Conservation (phyloP, 2,797 vertebrate genomes). For the Pteropus rufus region DNA sequence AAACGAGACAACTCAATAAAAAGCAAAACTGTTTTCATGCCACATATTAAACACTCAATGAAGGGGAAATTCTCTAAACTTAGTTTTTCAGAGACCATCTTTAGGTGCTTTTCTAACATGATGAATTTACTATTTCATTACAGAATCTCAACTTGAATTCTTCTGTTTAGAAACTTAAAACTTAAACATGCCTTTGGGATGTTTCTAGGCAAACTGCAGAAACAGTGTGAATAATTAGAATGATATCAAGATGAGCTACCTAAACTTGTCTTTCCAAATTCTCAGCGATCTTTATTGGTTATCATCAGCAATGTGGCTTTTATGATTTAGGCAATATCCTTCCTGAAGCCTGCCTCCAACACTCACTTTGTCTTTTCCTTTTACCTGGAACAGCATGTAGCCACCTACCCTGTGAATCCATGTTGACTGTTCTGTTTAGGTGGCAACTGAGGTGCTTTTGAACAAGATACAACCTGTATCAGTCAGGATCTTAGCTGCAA, state of each 20-base stretch:
- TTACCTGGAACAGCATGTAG: background rate
- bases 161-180: background rate
- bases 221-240: background rate
- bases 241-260: background rate
- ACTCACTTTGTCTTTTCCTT: background rate
- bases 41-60: background rate
- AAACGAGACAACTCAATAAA: background rate
- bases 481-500: background rate
- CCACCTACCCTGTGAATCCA: background rate
- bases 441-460: background rate
- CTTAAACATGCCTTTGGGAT: background rate
- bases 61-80: background rate
- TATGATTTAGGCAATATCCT: background rate
- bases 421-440: background rate
- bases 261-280: background rate
- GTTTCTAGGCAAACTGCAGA: background rate
- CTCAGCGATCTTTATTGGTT: background rate
- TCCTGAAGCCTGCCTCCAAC: background rate
- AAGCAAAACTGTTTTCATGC: background rate
- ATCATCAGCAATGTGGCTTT: background rate
- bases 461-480: background rate
- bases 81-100: background rate
- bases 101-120: background rate
- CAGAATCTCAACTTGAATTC: background rate
- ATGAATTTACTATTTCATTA: background rate